Conservation (phyloP, 1,140 invertebrate species). For the Oryctes rhinoceros region DNA sequence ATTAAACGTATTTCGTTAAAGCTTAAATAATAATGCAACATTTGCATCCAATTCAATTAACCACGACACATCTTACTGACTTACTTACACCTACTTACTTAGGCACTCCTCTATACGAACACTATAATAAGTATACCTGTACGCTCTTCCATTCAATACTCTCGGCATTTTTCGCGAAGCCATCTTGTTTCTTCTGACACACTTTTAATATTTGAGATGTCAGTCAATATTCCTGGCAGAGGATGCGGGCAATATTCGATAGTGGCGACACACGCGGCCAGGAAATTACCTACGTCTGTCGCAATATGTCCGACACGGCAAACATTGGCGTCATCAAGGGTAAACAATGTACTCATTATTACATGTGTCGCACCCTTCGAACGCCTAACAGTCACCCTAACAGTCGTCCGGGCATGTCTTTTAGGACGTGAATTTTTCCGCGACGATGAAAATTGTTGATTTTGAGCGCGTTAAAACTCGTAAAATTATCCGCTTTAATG, state of each 20-base stretch:
- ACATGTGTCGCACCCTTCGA: constrained; percentile 51
- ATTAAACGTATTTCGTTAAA: too few relatives aligned
- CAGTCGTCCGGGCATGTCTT: neutral
- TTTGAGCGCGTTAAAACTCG: neutral
- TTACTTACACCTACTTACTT: too few relatives aligned
- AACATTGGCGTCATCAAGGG: constrained; percentile 54
- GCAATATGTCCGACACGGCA: constrained; percentile 56
- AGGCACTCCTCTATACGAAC: too few relatives aligned
- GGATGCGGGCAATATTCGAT: constrained; percentile 38
- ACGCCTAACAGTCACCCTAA: neutral
- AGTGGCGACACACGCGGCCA: constrained; percentile 40
- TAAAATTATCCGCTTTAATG: too few relatives aligned
- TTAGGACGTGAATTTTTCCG: constrained; percentile 26
- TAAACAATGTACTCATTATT: constrained; percentile 56
- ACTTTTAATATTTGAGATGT: constrained; percentile 37
- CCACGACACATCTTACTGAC: too few relatives aligned
- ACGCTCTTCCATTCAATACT: neutral
- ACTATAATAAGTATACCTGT: neutral
- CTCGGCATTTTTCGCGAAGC: neutral
- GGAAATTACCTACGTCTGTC: constrained; percentile 55
- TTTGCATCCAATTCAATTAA: too few relatives aligned
- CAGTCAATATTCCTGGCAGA: constrained; percentile 25
- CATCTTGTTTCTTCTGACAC: constrained; percentile 12
- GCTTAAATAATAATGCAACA: too few relatives aligned
- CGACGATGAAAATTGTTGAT: neutral